Base-by-base conservation (phyloP, 2,113 vertebrate species). In the Scytalopus superciliaris region DNA sequence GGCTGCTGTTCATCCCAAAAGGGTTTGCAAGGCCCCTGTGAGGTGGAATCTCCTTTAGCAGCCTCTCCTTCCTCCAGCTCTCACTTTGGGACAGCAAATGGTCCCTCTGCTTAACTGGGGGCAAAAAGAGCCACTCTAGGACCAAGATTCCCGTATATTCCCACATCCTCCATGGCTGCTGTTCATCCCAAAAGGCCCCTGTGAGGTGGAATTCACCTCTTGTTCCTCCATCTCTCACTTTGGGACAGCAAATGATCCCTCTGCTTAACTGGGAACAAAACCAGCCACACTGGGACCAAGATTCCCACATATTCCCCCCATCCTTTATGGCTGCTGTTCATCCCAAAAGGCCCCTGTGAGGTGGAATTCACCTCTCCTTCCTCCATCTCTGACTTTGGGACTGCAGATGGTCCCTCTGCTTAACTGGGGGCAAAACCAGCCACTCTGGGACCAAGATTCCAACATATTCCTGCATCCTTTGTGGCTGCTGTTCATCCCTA, bases 331-430 rank as follows among this genome's bases (percentile, higher is more conserved):
- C 21, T 40, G 39, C 16, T 37, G 17, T 6, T 56, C 49, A 13
- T 74, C 37, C 55, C 50, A 3, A 1, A 77, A 67, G 33, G n/a
- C 10, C 21, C 33, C 24, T 0, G 0, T 24, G 67, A 56, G 6
- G 9, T 5, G 45, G 82, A 28, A 19, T 49, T 49, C 53, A 47
- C 55, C 45, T 60, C 62, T 19, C 63, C 62, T 28, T 40, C 72
- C 35, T 67, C 72, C 45, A 24, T 45, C 9, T 22, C n/a, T 37
- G 31, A 15, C 0, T 30, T 56, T 27, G 53, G 57, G 78, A 14
- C 6, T 25, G 30, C 37, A 49, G 31, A 24, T 11, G 4, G 24
- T 52, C 19, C 28, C 17, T 59, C 40, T 3, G 3, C 59, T 39
- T 5, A 3, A 23, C 9, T 44, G 24, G 44, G 9, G 37, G 49